Evolutionary conservation across 2,888 invertebrate genomes (phyloP).

Genomic region (Leptopilina myrica): DNA sequence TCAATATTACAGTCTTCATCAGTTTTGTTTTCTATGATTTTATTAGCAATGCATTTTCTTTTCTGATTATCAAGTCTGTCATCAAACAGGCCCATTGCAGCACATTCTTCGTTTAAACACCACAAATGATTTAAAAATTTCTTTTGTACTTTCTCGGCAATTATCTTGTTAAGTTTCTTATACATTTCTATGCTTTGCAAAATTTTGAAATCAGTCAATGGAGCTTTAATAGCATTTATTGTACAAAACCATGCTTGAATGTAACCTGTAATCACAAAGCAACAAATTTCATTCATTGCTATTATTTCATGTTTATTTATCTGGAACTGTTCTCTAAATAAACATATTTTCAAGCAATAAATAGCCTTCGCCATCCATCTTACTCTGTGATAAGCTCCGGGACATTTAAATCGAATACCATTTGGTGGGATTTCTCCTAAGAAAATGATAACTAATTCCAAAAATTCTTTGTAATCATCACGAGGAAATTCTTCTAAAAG

Average conservation of each 20-base stretch:
- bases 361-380: conserved; percentile 60
- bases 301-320: conserved; percentile 50
- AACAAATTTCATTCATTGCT: conserved; percentile 44
- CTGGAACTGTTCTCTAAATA: conserved; percentile 54
- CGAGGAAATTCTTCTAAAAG: too few species aligned
- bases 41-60: neutral
- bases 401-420: conserved; percentile 46
- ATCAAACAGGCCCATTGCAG: conserved; percentile 36
- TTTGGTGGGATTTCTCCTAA: conserved; percentile 48
- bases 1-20: neutral
- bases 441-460: conserved; percentile 46
- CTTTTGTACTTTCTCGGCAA: conserved; percentile 34
- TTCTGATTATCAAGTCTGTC: conserved; percentile 16
- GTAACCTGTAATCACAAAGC: conserved; percentile 52
- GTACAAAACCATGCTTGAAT: conserved; percentile 50
- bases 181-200: conserved; percentile 46
- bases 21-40: neutral
- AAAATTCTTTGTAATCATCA: too few species aligned
- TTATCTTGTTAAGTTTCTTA: conserved; percentile 36
- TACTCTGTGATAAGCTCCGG: conserved; percentile 57
- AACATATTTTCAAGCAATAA: conserved; percentile 58
- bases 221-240: conserved; percentile 44
- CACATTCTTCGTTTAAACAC: conserved; percentile 47
- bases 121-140: conserved; percentile 49
- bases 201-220: conserved; percentile 51